Evolutionary conservation across 2,888 invertebrate genomes (phyloP).

Genomic region (Tanaodytes sp.): DNA sequence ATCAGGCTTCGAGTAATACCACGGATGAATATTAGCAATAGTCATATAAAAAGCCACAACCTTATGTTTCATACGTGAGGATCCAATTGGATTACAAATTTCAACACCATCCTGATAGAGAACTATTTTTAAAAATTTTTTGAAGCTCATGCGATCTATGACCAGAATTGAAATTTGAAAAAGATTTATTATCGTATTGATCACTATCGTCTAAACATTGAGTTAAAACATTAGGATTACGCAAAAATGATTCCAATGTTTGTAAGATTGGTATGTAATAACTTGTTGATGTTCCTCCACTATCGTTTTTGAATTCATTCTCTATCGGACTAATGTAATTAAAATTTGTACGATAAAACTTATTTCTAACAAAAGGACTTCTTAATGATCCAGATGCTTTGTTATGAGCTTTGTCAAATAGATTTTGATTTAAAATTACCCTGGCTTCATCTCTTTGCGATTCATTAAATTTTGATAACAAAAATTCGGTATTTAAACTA

Average conservation of each 20-base stretch:
- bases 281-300: slow-evolving; percentile 4
- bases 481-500: slow-evolving; percentile 27
- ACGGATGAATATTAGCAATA: slow-evolving; percentile 14
- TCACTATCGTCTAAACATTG: slow-evolving; percentile 92
- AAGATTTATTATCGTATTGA: too few species aligned
- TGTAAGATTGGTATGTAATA: slow-evolving; percentile 22
- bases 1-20: slow-evolving; percentile 56
- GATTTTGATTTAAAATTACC: slow-evolving; percentile 26
- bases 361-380: slow-evolving; percentile 17
- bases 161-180: slow-evolving; percentile 15
- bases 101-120: slow-evolving; percentile 21
- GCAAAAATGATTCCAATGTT: slow-evolving; percentile 16
- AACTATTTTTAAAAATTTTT: slow-evolving; percentile 13
- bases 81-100: slow-evolving; percentile 23
- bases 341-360: slow-evolving; percentile 18
- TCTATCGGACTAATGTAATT: slow-evolving; percentile 11
- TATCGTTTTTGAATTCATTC: slow-evolving; percentile 12
- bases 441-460: slow-evolving; percentile 14
- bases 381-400: slow-evolving; percentile 19
- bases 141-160: slow-evolving; percentile 16
- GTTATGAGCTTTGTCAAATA: slow-evolving; percentile 22
- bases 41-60: slow-evolving; percentile 18
- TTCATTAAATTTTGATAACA: slow-evolving; percentile 16
- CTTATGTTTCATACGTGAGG: slow-evolving; percentile 17
- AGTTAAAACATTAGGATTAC: slow-evolving; percentile 72